Percentiles rank a stretch among this genome's conserved stretches.
These are phyloP conservation scores for Spea hammondii DNA, from an alignment of 2,797 vertebrate genomes.

Conservation along the genomic window DNA sequence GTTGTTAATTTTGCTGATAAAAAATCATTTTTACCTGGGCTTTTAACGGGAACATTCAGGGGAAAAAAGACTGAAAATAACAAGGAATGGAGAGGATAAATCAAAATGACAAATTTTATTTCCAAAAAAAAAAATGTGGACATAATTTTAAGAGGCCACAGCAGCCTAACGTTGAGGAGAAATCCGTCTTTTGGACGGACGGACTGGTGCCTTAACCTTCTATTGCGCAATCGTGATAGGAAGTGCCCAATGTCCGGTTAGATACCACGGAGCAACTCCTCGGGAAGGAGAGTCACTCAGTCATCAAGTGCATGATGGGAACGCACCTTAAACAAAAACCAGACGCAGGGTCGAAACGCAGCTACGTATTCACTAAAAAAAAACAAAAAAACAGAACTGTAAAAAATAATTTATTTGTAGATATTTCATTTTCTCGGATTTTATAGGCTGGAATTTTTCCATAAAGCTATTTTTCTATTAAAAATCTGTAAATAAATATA, in stretches of 20 bases:
- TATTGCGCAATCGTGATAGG: too few species aligned
- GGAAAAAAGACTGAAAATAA: too few species aligned
- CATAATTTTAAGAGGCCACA: too few species aligned
- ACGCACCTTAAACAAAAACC: background rate
- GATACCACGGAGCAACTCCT: background rate
- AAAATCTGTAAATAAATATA: constrained; percentile 9
- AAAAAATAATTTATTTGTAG: constrained; percentile 43
- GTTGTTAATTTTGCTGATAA: too few species aligned
- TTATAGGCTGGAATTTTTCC: constrained; percentile 22
- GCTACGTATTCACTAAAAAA: background rate
- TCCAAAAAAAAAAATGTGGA: too few species aligned
- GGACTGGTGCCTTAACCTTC: constrained; percentile 21
- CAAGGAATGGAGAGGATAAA: too few species aligned
- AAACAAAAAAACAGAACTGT: background rate
- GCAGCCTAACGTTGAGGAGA: too few species aligned
- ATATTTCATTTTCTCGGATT: constrained; percentile 40
- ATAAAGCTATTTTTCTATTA: constrained; percentile 48
- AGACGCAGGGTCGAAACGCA: background rate
- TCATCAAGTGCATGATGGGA: constrained; percentile 21
- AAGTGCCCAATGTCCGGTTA: too few species aligned
- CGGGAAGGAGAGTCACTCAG: background rate
- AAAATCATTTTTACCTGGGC: too few species aligned
- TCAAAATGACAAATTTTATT: too few species aligned
- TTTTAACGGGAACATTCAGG: too few species aligned
- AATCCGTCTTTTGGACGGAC: background rate